phyloP scores from a whole-genome alignment of 2,888 invertebrate species.

The Andrena fulva region DNA sequence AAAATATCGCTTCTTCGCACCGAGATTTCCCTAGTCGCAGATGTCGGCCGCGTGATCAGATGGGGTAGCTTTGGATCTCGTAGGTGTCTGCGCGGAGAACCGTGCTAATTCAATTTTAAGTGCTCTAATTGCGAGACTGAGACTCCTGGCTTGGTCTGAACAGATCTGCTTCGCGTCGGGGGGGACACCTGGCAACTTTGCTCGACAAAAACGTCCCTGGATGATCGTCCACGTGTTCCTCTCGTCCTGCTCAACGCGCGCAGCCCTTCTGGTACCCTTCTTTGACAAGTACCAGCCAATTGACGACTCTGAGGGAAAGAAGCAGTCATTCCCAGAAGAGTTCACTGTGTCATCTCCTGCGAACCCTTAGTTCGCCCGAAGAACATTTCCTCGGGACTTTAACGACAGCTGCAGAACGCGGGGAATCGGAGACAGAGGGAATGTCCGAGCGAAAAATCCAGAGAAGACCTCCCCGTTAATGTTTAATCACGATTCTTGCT shows the following conservation, averaged over 20 bases:
- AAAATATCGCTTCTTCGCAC: not conserved
- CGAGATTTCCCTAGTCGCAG: not conserved
- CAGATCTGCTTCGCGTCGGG: not conserved
- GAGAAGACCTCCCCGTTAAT: slow-evolving; percentile 59
- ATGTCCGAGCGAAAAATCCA: slow-evolving; percentile 37
- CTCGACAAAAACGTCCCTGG: not conserved
- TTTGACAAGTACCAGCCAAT: not conserved
- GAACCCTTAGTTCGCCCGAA: not conserved
- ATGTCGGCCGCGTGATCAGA: not conserved
- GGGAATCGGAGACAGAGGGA: slow-evolving; percentile 31
- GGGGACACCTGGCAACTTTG: slow-evolving; percentile 3
- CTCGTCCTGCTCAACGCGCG: not conserved
- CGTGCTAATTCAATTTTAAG: not conserved
- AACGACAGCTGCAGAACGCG: not conserved
- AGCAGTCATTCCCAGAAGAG: not conserved
- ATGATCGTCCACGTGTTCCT: not conserved
- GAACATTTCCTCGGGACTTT: not conserved
- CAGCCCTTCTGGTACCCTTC: not conserved
- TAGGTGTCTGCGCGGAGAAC: not conserved
- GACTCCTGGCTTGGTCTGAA: not conserved
- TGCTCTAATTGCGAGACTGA: not conserved
- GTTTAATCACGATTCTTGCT: slow-evolving; percentile 68
- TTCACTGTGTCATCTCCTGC: not conserved
- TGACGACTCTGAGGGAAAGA: not conserved
- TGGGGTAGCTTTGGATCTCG: not conserved